Base-by-base conservation (phyloP, 2,888 invertebrate genomes). In the Opisthograptis luteolata region DNA sequence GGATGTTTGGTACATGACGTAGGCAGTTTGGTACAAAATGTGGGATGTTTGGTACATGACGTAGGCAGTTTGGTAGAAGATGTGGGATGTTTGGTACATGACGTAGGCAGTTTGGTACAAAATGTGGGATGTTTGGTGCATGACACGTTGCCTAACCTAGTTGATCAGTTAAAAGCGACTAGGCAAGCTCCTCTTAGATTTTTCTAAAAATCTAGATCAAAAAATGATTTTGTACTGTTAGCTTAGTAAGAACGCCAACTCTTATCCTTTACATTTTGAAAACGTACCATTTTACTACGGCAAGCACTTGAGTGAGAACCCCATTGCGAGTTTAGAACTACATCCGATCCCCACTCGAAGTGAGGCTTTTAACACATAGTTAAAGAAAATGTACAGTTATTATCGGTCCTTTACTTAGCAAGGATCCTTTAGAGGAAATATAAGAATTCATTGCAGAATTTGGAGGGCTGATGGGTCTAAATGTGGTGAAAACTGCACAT, bases 261-360 rank as follows among this genome's bases (percentile, higher is more conserved):
- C 51, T 8, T 35, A 2, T 37, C 3, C 30, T 47, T 51, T 48
- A 22, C 10, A 2, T n/a, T n/a, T 9, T n/a, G 1, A 9, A 27
- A 34, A 27, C 50, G 46, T 60, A 45, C 56, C 56, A 36, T 58
- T 60, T 55, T 47, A 58, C 54, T 48, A 48, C 45, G 43, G 27
- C 22, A 32, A 42, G 45, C 49, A 47, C 43, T 36, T 40, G 25
- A 20, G 32, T 9, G 30, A 32, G 34, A 39, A 28, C 32, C 40
- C 22, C 36, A 41, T 30, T 55, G 24, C 24, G 24, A 24, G 40
- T 53, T 52, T 49, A 36, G 27, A 42, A 43, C 44, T 54, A 52
- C 51, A 44, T 44, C 50, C 39, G 48, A 50, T 51, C 45, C 27
- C 47, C 50, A 31, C 30, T 19, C 40, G n/a, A 12, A 52, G 44